A percentile compares a stretch with the other conserved stretches of the same genome.
Evolutionary conservation across 1,140 invertebrate genomes (phyloP).

Genomic region (Anthonomus grandis): DNA sequence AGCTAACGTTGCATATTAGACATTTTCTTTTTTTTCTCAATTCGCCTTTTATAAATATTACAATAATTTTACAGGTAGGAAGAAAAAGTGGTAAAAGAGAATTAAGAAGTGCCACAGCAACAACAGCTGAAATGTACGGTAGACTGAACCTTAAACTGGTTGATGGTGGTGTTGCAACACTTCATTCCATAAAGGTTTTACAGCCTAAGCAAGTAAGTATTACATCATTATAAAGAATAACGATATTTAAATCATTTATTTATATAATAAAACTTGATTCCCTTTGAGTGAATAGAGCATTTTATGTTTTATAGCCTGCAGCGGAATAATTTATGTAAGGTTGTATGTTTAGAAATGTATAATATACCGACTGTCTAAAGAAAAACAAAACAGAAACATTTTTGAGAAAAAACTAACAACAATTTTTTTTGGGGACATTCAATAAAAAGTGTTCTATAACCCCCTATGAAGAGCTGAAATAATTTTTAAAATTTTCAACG

Average conservation of each 20-base stretch:
- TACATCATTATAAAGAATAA: background rate
- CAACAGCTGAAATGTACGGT: slow-evolving; percentile 79
- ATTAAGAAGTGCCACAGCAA: slow-evolving; percentile 76
- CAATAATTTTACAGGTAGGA: slow-evolving; percentile 57
- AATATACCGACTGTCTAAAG: no score
- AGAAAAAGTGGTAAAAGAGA: slow-evolving; percentile 71
- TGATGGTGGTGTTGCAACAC: slow-evolving; percentile 69
- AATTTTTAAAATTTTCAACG: no score
- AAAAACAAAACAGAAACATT: no score
- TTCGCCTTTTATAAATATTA: background rate
- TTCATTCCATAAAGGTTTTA: slow-evolving; percentile 77
- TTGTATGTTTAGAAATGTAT: no score
- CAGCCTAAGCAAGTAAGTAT: slow-evolving; percentile 76
- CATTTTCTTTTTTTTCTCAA: background rate
- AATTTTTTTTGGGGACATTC: no score
- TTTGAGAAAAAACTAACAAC: no score
- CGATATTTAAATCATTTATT: background rate
- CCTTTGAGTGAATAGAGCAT: no score
- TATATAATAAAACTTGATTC: background rate
- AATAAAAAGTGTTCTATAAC: no score
- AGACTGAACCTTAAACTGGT: slow-evolving; percentile 73
- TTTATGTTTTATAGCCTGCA: no score
- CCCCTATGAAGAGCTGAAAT: no score
- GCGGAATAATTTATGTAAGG: no score
- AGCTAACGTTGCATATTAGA: background rate